Evolutionary conservation across 1,140 invertebrate genomes (phyloP), one percentile per base, ranked within the genome.

Genomic region (Zaprionus davidi): DNA sequence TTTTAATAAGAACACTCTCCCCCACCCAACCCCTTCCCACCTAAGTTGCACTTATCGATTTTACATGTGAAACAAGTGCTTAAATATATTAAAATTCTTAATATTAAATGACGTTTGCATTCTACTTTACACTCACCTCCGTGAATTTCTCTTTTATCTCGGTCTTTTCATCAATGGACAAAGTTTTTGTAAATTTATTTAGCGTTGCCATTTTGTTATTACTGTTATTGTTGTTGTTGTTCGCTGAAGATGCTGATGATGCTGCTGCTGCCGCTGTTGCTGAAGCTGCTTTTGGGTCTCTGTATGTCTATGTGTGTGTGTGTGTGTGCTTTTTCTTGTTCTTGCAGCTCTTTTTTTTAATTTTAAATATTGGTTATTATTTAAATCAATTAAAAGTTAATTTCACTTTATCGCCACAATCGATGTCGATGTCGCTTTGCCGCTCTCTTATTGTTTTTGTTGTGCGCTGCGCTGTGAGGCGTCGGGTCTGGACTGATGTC

Each of bases 121-220:
- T 59, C 60, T 74, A 68, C 59, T 57, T 53, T 71, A 26, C 36
- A 88, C 91, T 92, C 71, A 92, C 91, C 81, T 92, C 91, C 79
- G 79, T 90, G 53, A 92, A 92, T 91, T 92, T 92, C 83, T 92
- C 91, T 78, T 92, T 91, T 78, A 92, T 92, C 81, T 92, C 91
- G 46, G 91, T 78, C 70, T 92, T 92, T 81, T 92, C 91, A 79
- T 92, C 91, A 77, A 84, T 91, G 71, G 91, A 92, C 67, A 92
- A 76, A 60, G 79, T 91, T 92, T 92, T 92, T 70, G 91, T 91
- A 71, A 92, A 92, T 87, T 92, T 92, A 59, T 92, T 92, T 63
- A 91, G 76, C 78, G 84, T 71, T 82, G 91, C 82, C 91, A 92
- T 92, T 79, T 91, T 81, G 49, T 49, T 82, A 22, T 71, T 70